Conservation (phyloP, 2,113 vertebrate genomes). For the Naja naja region DNA sequence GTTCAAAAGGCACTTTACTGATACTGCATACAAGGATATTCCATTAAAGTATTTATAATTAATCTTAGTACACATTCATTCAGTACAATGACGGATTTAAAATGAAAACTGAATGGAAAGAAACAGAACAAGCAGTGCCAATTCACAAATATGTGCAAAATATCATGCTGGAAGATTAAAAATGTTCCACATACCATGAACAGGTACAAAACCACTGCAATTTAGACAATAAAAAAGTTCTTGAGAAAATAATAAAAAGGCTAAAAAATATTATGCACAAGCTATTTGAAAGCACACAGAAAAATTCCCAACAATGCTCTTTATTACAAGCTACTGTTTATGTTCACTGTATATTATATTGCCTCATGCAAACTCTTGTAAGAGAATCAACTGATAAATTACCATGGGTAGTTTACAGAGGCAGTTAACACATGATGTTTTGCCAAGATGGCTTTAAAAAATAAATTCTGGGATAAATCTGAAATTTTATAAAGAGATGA, state of each 20-base stretch:
- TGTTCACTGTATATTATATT: not conserved
- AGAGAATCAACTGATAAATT: not conserved
- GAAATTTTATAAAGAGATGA: not conserved
- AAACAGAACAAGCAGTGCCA: conserved; percentile 44
- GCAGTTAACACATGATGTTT: conserved; percentile 6
- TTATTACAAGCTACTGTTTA: not conserved
- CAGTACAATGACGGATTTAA: conserved; percentile 51
- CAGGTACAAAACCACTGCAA: conserved; percentile 57
- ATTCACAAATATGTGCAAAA: conserved; percentile 47
- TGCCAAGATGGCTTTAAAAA: not conserved
- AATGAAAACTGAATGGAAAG: conserved; percentile 18
- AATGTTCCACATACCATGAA: conserved; percentile 61
- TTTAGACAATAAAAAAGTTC: conserved; percentile 59
- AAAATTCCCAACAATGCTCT: not conserved
- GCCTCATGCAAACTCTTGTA: not conserved
- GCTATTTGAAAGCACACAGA: conserved; percentile 35
- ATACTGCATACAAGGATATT: not conserved
- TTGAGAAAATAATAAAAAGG: conserved; percentile 64
- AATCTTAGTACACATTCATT: conserved; percentile 44
- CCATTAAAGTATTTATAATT: not conserved
- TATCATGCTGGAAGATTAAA: conserved; percentile 55
- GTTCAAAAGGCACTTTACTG: not conserved
- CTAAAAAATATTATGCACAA: conserved; percentile 50
- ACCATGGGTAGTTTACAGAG: not conserved
- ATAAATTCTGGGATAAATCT: conserved; percentile 4